phyloP scores from a whole-genome alignment of 2,888 invertebrate species.

The Deilephila elpenor region DNA sequence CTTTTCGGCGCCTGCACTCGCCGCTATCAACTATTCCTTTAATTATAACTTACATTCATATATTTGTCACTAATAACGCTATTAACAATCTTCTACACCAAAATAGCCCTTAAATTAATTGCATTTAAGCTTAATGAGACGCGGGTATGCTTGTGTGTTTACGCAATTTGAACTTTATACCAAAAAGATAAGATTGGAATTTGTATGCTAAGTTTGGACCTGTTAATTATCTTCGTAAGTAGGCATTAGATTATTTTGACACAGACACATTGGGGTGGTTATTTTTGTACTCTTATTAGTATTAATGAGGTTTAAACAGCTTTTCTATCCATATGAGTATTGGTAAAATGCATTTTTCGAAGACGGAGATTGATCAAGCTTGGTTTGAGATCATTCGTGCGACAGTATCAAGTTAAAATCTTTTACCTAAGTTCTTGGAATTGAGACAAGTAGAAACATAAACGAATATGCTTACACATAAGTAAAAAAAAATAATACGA shows the following conservation, averaged over 20 bases:
- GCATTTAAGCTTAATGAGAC: constrained; percentile 22
- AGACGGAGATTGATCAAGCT: too few relatives aligned
- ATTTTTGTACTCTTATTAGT: constrained; percentile 4
- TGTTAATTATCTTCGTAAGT: constrained; percentile 20
- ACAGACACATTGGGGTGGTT: constrained; percentile 47
- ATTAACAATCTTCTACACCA: not conserved
- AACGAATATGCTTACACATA: too few relatives aligned
- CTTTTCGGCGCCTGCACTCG: constrained; percentile 13
- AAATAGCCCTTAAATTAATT: constrained; percentile 17
- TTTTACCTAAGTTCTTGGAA: too few relatives aligned
- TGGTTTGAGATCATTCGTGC: too few relatives aligned
- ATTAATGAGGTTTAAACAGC: not conserved
- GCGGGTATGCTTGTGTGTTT: not conserved
- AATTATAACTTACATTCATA: constrained; percentile 19
- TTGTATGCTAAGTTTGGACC: not conserved
- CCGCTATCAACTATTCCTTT: not conserved
- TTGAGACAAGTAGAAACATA: too few relatives aligned
- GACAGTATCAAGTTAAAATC: too few relatives aligned
- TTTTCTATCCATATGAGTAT: not conserved
- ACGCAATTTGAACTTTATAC: not conserved
- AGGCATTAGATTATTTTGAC: constrained; percentile 22
- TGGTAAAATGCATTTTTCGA: too few relatives aligned
- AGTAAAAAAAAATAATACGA: too few relatives aligned
- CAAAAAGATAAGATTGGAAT: not conserved
- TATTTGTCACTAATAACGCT: constrained; percentile 25